Evolutionary conservation across 2,888 invertebrate genomes (phyloP), one percentile per base, ranked within the genome.

Genomic region (Orchesella flavescens): DNA sequence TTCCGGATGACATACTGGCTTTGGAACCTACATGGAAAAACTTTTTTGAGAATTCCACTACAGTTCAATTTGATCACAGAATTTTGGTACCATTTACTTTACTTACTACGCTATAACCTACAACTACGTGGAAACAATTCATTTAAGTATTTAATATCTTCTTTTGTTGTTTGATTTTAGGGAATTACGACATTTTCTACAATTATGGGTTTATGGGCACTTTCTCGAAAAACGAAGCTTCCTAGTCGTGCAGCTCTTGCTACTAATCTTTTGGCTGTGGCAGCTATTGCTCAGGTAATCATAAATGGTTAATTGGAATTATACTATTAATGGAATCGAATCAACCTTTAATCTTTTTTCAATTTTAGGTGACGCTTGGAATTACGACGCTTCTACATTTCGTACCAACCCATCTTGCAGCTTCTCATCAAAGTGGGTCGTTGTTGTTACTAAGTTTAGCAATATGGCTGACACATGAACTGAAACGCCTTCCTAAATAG

Each of bases 21-120:
- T 90, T 95, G 72, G 89, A 92, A 0, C 99, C 99, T 0, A 90
- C 91, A 21, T 89, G 94, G 84, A 93, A 92, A 85, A 99, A 99
- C 91, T 92, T 99, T 85, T 97, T 97, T 0, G 99, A 99, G 92
- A 99, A 99, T 91, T 96, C 98, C 0, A 95, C 96, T 7, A 98
- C 97, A 0, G 96, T 97, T 34, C 99, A 99, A 91, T 98, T 99
- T 90, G 94, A 98, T 90, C 99, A 99, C 90, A 92, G 99, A 84
- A 91, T 97, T 83, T 90, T 99, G 89, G 89, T 88, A 78, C 4
- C n/a, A n/a, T n/a, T n/a, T n/a, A n/a, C n/a, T n/a, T n/a, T n/a
- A n/a, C n/a, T n/a, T n/a, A n/a, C n/a, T n/a, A n/a, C n/a, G n/a
- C n/a, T n/a, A n/a, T n/a, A n/a, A n/a, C n/a, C n/a, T n/a, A n/a